These are phyloP conservation scores for Troilus luridus DNA, from an alignment of 2,888 invertebrate species.

Conservation along the genomic window DNA sequence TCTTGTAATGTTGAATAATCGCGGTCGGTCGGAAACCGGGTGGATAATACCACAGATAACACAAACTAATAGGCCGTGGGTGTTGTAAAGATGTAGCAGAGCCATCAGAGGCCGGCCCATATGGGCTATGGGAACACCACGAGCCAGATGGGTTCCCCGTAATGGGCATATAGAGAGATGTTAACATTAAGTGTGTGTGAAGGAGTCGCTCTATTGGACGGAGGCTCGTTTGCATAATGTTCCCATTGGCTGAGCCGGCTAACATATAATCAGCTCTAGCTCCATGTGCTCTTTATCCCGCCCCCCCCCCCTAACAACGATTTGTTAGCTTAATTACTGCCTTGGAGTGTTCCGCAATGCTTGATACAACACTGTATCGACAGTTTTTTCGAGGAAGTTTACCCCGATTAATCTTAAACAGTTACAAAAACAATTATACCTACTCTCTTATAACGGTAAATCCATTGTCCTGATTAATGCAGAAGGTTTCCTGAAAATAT, in stretches of 20 bases:
- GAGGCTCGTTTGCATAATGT: conserved; percentile 16
- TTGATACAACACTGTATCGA: not conserved
- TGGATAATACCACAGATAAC: not conserved
- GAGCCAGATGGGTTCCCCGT: not conserved
- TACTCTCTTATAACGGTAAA: too few species aligned
- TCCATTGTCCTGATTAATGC: too few species aligned
- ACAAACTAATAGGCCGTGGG: not conserved
- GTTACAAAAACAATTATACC: too few species aligned
- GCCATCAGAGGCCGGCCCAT: not conserved
- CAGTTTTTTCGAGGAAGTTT: not conserved
- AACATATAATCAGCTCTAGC: conserved; percentile 11
- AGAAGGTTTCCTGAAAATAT: too few species aligned
- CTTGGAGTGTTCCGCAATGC: not conserved
- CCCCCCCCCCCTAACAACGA: not conserved
- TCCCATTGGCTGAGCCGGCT: not conserved
- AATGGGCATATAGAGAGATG: not conserved
- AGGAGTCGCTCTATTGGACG: conserved; percentile 22
- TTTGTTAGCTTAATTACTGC: not conserved
- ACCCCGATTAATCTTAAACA: not conserved
- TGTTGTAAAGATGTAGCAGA: not conserved
- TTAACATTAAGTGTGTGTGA: conserved; percentile 41
- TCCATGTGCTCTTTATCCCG: not conserved
- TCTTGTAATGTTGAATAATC: not conserved
- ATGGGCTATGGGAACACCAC: not conserved
- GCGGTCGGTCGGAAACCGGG: not conserved